Percentiles rank a stretch among this genome's conserved stretches.
Conservation (phyloP, 92 coral and sea anemone species). For the Parazoanthus darwini region DNA sequence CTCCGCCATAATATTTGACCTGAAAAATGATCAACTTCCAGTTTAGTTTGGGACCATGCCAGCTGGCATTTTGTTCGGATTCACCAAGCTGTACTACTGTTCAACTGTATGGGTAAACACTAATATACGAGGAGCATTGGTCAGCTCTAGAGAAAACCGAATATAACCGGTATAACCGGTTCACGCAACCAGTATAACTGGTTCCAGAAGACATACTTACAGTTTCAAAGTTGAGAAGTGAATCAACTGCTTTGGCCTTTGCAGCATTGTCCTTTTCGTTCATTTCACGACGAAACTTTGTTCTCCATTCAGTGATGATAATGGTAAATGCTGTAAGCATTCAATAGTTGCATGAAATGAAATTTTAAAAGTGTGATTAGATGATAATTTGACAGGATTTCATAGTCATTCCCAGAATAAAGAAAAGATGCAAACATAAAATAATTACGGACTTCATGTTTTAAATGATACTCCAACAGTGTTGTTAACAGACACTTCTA, state of each 20-base stretch:
- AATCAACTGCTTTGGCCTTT: conserved; percentile 97
- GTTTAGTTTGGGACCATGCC: neutral
- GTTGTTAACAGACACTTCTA: too few species aligned
- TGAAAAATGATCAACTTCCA: conserved; percentile 13
- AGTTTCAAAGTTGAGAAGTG: conserved; percentile 96
- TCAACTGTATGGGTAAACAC: too few species aligned
- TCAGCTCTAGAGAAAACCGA: too few species aligned
- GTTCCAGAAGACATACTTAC: conserved; percentile 57
- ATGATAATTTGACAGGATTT: too few species aligned
- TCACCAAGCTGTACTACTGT: too few species aligned
- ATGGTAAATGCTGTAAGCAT: conserved; percentile 55
- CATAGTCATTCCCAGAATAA: neutral
- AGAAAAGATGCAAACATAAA: neutral
- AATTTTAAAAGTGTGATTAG: neutral
- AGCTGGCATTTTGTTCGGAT: neutral
- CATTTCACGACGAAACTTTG: conserved; percentile 91
- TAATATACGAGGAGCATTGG: too few species aligned
- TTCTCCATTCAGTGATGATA: conserved; percentile 93
- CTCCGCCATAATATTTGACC: conserved; percentile 97
- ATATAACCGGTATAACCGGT: too few species aligned
- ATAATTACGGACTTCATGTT: neutral
- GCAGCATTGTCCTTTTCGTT: conserved; percentile 91
- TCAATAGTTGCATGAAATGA: too few species aligned
- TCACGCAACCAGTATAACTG: too few species aligned
- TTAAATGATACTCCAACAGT: too few species aligned